These are phyloP conservation scores for Dasypogon diadema DNA, from an alignment of 2,888 invertebrate genomes.

Conservation along the genomic window DNA sequence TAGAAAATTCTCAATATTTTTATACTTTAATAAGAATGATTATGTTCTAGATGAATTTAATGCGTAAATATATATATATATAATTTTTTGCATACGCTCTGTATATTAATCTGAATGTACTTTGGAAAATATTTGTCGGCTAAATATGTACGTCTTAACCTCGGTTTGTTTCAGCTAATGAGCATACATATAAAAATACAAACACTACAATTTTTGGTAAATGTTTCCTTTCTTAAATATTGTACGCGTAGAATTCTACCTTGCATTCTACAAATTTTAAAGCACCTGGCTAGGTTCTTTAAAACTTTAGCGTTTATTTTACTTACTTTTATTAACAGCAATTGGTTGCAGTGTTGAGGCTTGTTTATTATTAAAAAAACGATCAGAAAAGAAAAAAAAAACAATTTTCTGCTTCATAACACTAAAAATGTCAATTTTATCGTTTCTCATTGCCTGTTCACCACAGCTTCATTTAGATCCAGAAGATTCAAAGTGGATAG, in stretches of 20 bases:
- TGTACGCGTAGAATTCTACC: conserved; percentile 24
- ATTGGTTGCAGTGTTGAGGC: too few species aligned
- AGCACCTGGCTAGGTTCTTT: too few species aligned
- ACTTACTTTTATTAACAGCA: too few species aligned
- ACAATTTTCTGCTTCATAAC: too few species aligned
- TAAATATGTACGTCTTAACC: neutral
- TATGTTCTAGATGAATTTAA: conserved; percentile 29
- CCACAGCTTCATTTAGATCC: too few species aligned
- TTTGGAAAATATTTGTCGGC: neutral
- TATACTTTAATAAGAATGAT: conserved; percentile 21
- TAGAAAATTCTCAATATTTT: conserved; percentile 26
- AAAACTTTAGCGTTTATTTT: too few species aligned
- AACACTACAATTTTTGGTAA: conserved; percentile 45
- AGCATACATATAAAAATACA: conserved; percentile 47
- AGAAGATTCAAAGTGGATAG: too few species aligned
- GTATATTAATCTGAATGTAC: neutral
- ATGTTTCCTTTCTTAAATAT: conserved; percentile 31
- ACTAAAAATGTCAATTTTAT: too few species aligned
- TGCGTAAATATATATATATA: conserved; percentile 23
- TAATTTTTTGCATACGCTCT: neutral
- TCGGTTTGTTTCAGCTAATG: neutral
- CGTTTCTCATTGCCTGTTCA: too few species aligned
- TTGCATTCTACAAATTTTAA: too few species aligned
- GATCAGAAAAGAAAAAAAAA: too few species aligned
- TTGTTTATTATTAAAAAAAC: too few species aligned